Evolutionary conservation across 2,113 vertebrate genomes (phyloP).

Genomic region (Meleagris gallopavo): DNA sequence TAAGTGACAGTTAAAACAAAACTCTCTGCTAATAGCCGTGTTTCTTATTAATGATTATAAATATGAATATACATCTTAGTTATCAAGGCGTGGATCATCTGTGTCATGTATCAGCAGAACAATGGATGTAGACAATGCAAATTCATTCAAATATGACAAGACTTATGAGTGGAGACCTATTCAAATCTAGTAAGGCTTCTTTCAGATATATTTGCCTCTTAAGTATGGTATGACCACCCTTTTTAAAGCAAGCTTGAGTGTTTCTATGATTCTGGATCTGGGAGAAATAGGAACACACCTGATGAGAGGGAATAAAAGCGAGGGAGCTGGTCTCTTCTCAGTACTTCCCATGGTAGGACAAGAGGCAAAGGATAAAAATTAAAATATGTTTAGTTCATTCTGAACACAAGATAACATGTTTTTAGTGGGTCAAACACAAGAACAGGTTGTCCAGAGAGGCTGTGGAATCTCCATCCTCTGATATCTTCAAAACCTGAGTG

Average conservation of each 20-base stretch:
- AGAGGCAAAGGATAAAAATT: background rate
- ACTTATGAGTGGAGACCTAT: background rate
- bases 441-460: rapidly evolving
- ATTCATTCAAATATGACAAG: background rate
- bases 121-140: background rate
- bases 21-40: background rate
- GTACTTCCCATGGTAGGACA: background rate
- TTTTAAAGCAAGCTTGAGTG: background rate
- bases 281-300: background rate
- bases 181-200: background rate
- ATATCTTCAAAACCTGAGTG: background rate
- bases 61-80: background rate
- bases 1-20: background rate
- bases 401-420: background rate
- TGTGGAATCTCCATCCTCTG: background rate
- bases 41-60: slow-evolving; percentile 28
- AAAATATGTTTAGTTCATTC: background rate
- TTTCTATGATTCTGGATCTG: background rate
- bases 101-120: background rate
- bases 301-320: background rate
- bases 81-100: background rate
- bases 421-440: background rate
- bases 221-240: background rate
- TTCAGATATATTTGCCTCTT: background rate
- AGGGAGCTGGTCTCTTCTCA: background rate